These are phyloP conservation scores for Clavelina lepadiformis DNA, from an alignment of 23 tunicate species.

Conservation along the genomic window DNA sequence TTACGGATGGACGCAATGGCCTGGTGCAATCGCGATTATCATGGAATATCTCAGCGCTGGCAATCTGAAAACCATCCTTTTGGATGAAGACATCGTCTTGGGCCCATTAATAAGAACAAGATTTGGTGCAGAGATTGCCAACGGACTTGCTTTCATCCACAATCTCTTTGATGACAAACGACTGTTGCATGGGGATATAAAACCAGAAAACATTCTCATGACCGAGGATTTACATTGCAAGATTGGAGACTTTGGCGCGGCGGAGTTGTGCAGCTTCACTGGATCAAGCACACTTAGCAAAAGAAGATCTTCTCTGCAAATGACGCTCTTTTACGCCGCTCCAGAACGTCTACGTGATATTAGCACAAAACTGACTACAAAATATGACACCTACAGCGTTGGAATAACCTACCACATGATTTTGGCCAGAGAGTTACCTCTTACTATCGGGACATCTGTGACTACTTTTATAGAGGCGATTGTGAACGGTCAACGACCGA, in stretches of 20 bases:
- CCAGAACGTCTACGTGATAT: no score
- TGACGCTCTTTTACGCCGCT: no score
- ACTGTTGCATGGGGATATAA: constrained; percentile 22
- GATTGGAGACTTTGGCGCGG: constrained; percentile 14
- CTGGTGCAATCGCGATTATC: not conserved
- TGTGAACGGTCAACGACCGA: no score
- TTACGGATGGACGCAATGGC: constrained; percentile 2
- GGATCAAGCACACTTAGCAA: constrained; percentile 4
- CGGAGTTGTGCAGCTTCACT: constrained; percentile 1
- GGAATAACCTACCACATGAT: no score
- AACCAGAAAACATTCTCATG: constrained; percentile 12
- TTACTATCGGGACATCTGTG: no score
- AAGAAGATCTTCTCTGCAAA: no score
- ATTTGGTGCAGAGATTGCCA: constrained; percentile 6
- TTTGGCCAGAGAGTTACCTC: no score
- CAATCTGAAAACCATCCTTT: not conserved
- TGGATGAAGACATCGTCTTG: not conserved
- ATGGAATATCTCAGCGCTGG: constrained; percentile 12
- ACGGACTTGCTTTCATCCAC: constrained; percentile 11
- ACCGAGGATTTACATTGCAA: constrained; percentile 10
- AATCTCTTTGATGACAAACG: not conserved
- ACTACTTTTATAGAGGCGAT: no score
- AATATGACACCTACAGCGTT: no score
- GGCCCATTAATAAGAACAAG: not conserved
- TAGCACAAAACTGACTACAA: no score